phyloP scores from a whole-genome alignment of 2,113 vertebrate species.

The Hippocampus guttulatus region DNA sequence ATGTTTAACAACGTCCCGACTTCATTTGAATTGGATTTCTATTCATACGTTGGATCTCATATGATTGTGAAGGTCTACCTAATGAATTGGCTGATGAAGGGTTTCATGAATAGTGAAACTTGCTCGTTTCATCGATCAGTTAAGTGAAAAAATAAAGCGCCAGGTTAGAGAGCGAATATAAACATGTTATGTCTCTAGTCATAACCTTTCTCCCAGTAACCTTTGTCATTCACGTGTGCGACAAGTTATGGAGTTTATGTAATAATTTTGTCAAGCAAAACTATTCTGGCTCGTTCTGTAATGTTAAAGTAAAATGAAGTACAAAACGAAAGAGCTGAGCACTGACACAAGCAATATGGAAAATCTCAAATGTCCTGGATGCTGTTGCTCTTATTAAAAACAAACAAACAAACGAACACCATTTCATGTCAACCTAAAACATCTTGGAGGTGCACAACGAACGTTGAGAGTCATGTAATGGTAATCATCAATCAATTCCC shows the following conservation, averaged over 20 bases:
- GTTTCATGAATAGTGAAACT: background rate
- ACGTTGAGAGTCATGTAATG: too few species aligned
- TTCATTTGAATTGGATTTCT: too few species aligned
- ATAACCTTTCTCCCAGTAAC: constrained; percentile 27
- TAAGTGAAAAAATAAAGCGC: background rate
- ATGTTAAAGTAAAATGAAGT: background rate
- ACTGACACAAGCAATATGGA: background rate
- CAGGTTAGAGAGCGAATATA: constrained; percentile 11
- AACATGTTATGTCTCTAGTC: background rate
- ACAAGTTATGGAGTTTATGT: background rate
- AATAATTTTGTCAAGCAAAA: background rate
- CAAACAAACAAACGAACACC: too few species aligned
- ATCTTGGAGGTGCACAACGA: too few species aligned
- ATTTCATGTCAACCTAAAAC: too few species aligned
- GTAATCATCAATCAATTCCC: too few species aligned
- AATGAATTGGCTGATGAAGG: background rate
- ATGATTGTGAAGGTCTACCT: background rate
- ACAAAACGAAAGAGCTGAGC: background rate
- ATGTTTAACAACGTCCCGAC: too few species aligned
- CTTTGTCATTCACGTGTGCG: constrained; percentile 7
- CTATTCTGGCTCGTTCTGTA: background rate
- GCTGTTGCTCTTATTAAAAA: too few species aligned
- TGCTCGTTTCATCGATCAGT: background rate
- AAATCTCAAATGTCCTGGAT: too few species aligned
- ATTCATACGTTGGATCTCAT: background rate